These are phyloP conservation scores for Origma solitaria DNA, from an alignment of 2,113 vertebrate genomes.

Conservation along the genomic window DNA sequence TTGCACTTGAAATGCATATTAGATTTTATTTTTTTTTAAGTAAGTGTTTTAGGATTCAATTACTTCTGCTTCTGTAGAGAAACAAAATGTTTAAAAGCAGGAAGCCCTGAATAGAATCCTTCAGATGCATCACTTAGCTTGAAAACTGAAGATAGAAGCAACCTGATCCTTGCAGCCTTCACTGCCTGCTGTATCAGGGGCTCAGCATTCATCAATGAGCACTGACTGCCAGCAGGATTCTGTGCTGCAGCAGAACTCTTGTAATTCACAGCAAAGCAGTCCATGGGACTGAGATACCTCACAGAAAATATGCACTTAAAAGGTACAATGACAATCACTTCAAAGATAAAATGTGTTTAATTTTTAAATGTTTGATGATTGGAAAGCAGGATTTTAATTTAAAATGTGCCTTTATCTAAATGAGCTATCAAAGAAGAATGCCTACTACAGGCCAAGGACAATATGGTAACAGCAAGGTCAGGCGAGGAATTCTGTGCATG, in stretches of 20 bases:
- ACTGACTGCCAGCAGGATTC: not conserved
- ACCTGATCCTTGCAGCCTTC: slow-evolving; percentile 7
- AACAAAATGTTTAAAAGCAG: slow-evolving; percentile 24
- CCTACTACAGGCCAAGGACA: not conserved
- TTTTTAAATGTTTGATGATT: not conserved
- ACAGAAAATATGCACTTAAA: not conserved
- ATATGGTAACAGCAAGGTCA: not conserved
- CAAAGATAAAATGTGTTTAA: not conserved
- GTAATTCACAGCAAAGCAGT: not conserved
- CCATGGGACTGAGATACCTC: not conserved
- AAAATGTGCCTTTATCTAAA: not conserved
- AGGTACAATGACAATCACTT: not conserved
- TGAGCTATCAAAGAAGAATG: not conserved
- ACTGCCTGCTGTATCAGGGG: not conserved
- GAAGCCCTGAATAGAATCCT: not conserved
- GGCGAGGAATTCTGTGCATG: not conserved
- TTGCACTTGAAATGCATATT: not conserved
- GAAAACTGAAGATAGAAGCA: slow-evolving; percentile 1
- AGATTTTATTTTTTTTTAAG: not conserved
- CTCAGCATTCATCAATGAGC: not conserved
- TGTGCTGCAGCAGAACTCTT: not conserved
- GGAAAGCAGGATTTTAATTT: not conserved
- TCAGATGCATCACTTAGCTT: slow-evolving; percentile 3
- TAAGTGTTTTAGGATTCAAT: slow-evolving; percentile 41
- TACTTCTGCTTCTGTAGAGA: slow-evolving; percentile 13